These are phyloP conservation scores for Psammodynastes pulverulentus DNA, from an alignment of 2,113 vertebrate species.

Conservation along the genomic window DNA sequence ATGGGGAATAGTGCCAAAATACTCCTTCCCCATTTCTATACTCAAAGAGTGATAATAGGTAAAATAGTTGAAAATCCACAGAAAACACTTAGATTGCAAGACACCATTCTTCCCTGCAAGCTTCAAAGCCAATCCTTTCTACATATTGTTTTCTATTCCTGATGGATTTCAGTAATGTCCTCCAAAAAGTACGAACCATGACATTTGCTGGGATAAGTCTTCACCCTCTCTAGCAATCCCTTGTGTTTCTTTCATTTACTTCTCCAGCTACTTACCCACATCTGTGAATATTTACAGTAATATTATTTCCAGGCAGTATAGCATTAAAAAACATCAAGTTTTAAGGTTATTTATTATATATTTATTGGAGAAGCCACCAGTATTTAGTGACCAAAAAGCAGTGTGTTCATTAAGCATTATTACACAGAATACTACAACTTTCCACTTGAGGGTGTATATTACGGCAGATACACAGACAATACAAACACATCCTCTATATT, in stretches of 20 bases:
- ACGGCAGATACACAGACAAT: slow-evolving; percentile 20
- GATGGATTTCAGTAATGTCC: background rate
- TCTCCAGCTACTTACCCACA: background rate
- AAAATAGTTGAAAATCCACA: background rate
- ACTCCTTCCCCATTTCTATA: background rate
- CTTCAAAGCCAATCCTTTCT: background rate
- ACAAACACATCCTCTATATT: background rate
- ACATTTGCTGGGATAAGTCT: background rate
- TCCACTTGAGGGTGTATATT: slow-evolving; percentile 42
- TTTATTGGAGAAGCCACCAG: slow-evolving; percentile 10
- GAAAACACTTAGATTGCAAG: background rate
- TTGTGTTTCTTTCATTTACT: background rate
- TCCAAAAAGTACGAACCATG: background rate
- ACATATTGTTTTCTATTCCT: background rate
- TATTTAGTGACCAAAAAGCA: slow-evolving; percentile 32
- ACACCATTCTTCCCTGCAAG: background rate
- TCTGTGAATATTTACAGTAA: background rate
- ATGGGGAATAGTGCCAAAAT: background rate
- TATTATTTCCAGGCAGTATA: background rate
- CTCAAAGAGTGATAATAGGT: background rate
- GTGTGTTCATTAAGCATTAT: slow-evolving; percentile 40
- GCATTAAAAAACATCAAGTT: background rate
- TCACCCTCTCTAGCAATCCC: background rate
- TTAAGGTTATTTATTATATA: background rate
- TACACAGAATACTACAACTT: slow-evolving; percentile 27